Base-by-base conservation (phyloP, 2,797 vertebrate genomes). In the Acanthurus tractus region DNA sequence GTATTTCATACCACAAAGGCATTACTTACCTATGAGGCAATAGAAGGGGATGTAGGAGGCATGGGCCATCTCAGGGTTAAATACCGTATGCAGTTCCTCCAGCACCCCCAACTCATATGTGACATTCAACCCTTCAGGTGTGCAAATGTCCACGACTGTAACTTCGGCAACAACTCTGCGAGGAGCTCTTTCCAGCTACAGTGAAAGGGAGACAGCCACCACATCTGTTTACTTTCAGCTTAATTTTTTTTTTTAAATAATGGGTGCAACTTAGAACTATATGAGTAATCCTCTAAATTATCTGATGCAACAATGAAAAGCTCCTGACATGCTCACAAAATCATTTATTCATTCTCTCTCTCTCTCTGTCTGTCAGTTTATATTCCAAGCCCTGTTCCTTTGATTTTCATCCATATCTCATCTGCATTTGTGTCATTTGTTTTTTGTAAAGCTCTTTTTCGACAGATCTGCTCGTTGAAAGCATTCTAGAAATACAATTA, bases 11-110 rank as follows among this genome's bases (percentile, higher is more conserved):
- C 7, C 15, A 29, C 2, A 40, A 80, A 9, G n/a, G 13, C 1
- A 0, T 76, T 29, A 54, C 79, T 55, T 95, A 99, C 98, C 98
- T 84, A 99, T 95, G 82, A 99, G 94, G 91, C 97, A 98, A 85
- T 96, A 96, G 95, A 99, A 99, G 20, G 98, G 97, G 84, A 99
- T 95, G 88, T 97, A 99, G 76, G 98, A 97, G 50, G 96, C 94
- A 76, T 99, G 97, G 0, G 98, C 98, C 98, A 99, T 99, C 92
- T 99, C 97, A 1, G 97, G 86, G 84, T 94, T 98, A 89, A 99
- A 99, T 48, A 99, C 97, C 44, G 96, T 96, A 93, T 97, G 96
- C 79, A 99, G 94, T 87, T 99, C 98, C 17, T 97, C 92, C 80
- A 98, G 83, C 44, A 97, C 93, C 0, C 86, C 84, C 0, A 96